Evolutionary conservation across 2,797 vertebrate species (phyloP).

Genomic region (Amniataba percoides): DNA sequence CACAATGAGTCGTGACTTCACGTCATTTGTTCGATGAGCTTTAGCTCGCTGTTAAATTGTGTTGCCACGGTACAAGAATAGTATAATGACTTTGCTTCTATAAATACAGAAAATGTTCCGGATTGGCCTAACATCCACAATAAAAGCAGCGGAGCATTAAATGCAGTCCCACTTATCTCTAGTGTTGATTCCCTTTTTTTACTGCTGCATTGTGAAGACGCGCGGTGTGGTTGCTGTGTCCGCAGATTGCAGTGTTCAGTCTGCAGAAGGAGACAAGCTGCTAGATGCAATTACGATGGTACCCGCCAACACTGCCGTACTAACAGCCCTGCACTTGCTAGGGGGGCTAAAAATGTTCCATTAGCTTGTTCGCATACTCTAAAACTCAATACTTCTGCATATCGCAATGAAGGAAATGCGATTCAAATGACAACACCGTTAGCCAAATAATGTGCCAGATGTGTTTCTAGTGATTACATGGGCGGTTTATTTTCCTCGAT

Average conservation of each 20-base stretch:
- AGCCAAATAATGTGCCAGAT: neutral
- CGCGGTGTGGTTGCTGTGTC: slow-evolving; percentile 25
- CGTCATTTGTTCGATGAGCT: slow-evolving; percentile 58
- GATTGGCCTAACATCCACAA: slow-evolving; percentile 63
- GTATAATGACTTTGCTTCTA: slow-evolving; percentile 65
- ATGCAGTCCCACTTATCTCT: slow-evolving; percentile 59
- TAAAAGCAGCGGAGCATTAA: slow-evolving; percentile 67
- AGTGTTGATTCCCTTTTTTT: slow-evolving; percentile 49
- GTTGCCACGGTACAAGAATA: slow-evolving; percentile 50
- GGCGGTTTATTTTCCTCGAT: slow-evolving; percentile 2
- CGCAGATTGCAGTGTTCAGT: slow-evolving; percentile 34
- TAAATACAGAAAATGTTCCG: slow-evolving; percentile 68
- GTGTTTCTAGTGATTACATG: neutral
- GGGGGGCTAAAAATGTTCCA: slow-evolving; percentile 32
- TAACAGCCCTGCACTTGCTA: neutral
- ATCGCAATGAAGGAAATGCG: slow-evolving; percentile 12
- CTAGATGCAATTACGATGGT: slow-evolving; percentile 33
- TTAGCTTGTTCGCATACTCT: slow-evolving; percentile 10
- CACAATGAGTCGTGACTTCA: slow-evolving; percentile 40
- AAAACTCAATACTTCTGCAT: slow-evolving; percentile 8
- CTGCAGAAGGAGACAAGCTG: slow-evolving; percentile 33
- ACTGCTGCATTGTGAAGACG: slow-evolving; percentile 51
- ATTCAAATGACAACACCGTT: neutral
- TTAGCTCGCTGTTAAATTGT: slow-evolving; percentile 60
- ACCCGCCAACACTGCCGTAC: slow-evolving; percentile 7